These are phyloP conservation scores for Myotis planiceps DNA, from an alignment of 2,797 vertebrate genomes.

Conservation along the genomic window DNA sequence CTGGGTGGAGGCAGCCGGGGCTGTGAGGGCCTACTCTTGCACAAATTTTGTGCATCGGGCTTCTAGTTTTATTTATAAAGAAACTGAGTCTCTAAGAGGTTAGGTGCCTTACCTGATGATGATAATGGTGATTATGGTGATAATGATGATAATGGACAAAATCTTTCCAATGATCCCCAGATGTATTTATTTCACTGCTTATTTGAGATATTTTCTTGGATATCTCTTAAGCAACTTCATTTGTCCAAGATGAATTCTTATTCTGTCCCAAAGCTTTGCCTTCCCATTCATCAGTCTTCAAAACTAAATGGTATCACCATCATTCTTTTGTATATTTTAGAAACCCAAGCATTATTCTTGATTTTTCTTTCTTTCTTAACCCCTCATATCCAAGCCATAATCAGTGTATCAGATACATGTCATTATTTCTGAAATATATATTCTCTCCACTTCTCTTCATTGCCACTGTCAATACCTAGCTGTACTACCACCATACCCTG, in stretches of 20 bases:
- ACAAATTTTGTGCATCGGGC: too few relatives aligned
- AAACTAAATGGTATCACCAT: neutral
- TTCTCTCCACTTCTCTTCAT: neutral
- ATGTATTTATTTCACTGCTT: neutral
- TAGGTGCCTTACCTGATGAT: neutral
- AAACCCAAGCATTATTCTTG: neutral
- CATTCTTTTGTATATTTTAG: neutral
- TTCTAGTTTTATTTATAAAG: neutral
- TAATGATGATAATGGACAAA: neutral
- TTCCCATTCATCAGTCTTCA: neutral
- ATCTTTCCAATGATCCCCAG: neutral
- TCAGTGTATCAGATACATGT: neutral
- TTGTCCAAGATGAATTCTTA: slow-evolving; percentile 11
- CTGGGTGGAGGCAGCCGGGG: too few relatives aligned
- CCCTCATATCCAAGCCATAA: neutral
- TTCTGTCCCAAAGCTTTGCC: neutral
- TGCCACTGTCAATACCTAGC: neutral
- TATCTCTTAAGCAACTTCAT: neutral
- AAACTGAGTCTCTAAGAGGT: neutral
- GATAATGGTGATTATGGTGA: neutral
- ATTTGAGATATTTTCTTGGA: neutral
- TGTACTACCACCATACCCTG: neutral
- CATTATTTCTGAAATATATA: neutral
- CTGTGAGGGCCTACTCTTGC: too few relatives aligned
- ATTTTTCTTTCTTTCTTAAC: neutral